A percentile compares a stretch with the other conserved stretches of the same genome.
Conservation (phyloP, 2,888 invertebrate species). For the Pediacus dermestoides region DNA sequence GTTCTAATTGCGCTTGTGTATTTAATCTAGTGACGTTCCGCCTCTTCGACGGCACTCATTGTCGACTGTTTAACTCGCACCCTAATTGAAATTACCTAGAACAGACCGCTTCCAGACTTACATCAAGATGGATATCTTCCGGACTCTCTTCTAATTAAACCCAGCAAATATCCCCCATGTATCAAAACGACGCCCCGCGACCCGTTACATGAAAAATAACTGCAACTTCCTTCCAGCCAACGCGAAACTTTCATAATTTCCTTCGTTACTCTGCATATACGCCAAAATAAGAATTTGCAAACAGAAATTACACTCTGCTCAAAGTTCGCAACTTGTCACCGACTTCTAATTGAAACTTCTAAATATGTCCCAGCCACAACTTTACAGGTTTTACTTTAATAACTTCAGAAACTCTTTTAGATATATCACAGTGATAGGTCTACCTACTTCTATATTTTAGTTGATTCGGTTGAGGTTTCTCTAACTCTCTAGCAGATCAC, state of each 20-base stretch:
- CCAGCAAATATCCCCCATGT: slow-evolving; percentile 26
- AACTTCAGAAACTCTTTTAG: too few relatives aligned
- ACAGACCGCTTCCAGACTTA: too few relatives aligned
- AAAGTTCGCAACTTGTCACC: slow-evolving; percentile 26
- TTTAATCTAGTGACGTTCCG: slow-evolving; percentile 26
- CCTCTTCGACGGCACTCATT: slow-evolving; percentile 19
- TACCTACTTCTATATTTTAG: too few relatives aligned
- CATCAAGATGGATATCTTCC: slow-evolving; percentile 9
- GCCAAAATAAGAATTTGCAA: slow-evolving; percentile 38
- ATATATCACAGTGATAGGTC: too few relatives aligned
- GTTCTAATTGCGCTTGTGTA: slow-evolving; percentile 31
- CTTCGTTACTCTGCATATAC: slow-evolving; percentile 36
- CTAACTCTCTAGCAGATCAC: too few relatives aligned
- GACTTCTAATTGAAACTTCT: slow-evolving; percentile 36
- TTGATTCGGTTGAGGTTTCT: too few relatives aligned
- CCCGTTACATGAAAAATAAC: slow-evolving; percentile 39
- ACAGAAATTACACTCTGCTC: slow-evolving; percentile 21
- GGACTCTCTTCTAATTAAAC: slow-evolving; percentile 17
- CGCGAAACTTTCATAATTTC: slow-evolving; percentile 46
- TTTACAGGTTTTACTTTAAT: too few relatives aligned
- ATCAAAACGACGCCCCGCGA: slow-evolving; percentile 30
- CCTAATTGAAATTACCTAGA: slow-evolving; percentile 22
- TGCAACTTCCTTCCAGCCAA: slow-evolving; percentile 34
- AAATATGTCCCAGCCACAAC: slow-evolving; percentile 34
- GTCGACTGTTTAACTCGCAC: slow-evolving; percentile 19